These are phyloP conservation scores for Meghimatium bilineatum DNA, from an alignment of 2,888 invertebrate species.

Conservation along the genomic window DNA sequence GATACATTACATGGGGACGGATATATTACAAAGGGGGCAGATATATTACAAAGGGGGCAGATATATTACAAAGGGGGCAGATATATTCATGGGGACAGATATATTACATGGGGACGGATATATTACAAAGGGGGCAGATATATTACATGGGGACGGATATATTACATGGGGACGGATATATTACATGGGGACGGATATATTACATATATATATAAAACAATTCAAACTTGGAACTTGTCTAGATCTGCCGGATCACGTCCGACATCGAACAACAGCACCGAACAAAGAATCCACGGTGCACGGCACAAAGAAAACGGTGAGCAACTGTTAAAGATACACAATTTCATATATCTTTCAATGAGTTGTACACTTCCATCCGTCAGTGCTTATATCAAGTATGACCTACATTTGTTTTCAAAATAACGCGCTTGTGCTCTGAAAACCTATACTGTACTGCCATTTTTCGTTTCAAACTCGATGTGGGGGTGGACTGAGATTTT, in stretches of 20 bases:
- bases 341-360: conserved; percentile 5
- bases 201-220: too few species aligned
- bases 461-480: neutral
- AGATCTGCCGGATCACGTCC: neutral
- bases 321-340: neutral
- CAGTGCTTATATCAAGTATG: neutral
- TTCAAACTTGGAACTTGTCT: neutral
- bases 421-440: neutral
- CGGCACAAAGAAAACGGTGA: neutral
- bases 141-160: too few species aligned
- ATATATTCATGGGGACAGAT: too few species aligned
- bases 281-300: neutral
- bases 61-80: too few species aligned
- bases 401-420: neutral
- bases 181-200: too few species aligned
- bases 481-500: neutral
- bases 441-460: neutral
- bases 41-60: too few species aligned
- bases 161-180: too few species aligned
- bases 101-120: too few species aligned
- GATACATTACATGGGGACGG: too few species aligned
- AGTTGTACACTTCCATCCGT: neutral
- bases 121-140: too few species aligned
- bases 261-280: neutral
- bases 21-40: too few species aligned